Conservation (phyloP, 2,888 invertebrate genomes). For the Campopleginae sp. region DNA sequence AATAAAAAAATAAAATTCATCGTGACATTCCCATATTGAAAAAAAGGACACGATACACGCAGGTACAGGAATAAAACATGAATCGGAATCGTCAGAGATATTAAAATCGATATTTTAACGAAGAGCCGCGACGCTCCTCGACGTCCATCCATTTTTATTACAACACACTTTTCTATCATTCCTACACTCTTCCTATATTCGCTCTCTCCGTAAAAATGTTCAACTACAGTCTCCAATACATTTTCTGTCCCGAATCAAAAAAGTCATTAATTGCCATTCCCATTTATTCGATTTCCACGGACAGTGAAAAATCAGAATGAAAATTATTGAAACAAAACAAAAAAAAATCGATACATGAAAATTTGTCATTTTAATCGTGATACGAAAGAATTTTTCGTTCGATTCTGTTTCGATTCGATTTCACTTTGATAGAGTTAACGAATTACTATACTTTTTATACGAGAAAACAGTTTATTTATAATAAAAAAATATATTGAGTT, state of each 20-base stretch:
- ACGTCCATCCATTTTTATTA: slow-evolving; percentile 15
- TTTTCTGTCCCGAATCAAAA: not conserved
- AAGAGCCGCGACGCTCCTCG: not conserved
- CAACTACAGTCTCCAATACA: not conserved
- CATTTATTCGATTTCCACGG: too few species aligned
- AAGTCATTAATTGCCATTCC: not conserved
- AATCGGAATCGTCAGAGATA: slow-evolving; percentile 30
- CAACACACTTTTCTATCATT: not conserved
- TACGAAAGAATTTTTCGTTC: too few species aligned
- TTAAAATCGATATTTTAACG: slow-evolving; percentile 30
- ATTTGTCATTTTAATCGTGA: too few species aligned
- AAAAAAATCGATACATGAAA: too few species aligned
- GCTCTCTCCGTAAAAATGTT: not conserved
- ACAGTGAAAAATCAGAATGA: too few species aligned
- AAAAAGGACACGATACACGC: not conserved
- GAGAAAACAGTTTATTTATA: too few species aligned
- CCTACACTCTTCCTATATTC: not conserved
- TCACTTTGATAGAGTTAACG: too few species aligned
- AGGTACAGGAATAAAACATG: slow-evolving; percentile 24
- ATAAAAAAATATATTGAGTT: too few species aligned
- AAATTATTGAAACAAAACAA: too few species aligned
- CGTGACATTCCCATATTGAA: not conserved
- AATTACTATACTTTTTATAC: too few species aligned
- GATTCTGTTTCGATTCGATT: too few species aligned
- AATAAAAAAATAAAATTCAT: not conserved